These are phyloP conservation scores for Gymnocheta viridis DNA, from an alignment of 2,888 invertebrate genomes.

Conservation along the genomic window DNA sequence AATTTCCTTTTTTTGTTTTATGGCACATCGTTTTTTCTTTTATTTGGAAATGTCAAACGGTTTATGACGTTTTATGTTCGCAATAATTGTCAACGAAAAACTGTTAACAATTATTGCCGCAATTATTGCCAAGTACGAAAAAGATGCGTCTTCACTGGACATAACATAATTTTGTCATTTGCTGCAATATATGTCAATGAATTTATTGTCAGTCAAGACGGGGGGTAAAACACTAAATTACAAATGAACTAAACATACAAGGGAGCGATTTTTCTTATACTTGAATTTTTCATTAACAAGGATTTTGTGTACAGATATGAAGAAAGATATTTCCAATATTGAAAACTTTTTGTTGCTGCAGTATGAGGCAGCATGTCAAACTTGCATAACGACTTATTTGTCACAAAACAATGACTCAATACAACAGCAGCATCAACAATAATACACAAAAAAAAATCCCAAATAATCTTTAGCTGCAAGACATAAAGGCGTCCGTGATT, in stretches of 20 bases:
- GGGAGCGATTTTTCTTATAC: not conserved
- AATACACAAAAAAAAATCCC: not conserved
- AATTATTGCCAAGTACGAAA: too few species aligned
- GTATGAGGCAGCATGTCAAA: slow-evolving; percentile 58
- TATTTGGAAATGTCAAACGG: too few species aligned
- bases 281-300: slow-evolving; percentile 35
- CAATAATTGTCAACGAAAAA: too few species aligned
- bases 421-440: not conserved
- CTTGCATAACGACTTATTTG: slow-evolving; percentile 63
- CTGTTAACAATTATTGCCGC: too few species aligned
- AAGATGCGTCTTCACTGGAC: too few species aligned
- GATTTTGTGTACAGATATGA: not conserved
- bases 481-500: slow-evolving; percentile 59
- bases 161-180: too few species aligned
- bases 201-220: too few species aligned
- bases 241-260: not conserved
- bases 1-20: not conserved
- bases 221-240: not conserved
- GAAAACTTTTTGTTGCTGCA: slow-evolving; percentile 12
- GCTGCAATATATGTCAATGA: too few species aligned
- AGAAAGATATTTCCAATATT: slow-evolving; percentile 16
- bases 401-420: slow-evolving; percentile 65
- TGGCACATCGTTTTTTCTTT: too few species aligned
- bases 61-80: too few species aligned
- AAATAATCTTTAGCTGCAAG: slow-evolving; percentile 58